Conservation (phyloP, 30 jellyfish, hydroid and myxozoan genomes). For the Cassiopea andromeda region DNA sequence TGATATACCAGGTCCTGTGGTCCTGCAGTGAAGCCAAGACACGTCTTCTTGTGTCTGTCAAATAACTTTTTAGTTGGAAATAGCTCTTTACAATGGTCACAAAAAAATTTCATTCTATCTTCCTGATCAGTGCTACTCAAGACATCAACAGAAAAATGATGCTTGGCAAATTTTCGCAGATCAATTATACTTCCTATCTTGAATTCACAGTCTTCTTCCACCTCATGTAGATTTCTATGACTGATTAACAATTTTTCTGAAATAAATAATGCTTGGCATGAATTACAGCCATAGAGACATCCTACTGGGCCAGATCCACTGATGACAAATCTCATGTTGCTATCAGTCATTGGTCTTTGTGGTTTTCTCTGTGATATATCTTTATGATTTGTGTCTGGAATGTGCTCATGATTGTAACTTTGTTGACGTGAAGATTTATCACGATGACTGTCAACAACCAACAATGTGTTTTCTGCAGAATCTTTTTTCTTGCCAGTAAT, state of each 20-base stretch:
- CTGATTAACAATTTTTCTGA: slow-evolving; percentile 19
- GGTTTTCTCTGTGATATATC: neutral
- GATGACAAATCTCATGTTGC: slow-evolving; percentile 5
- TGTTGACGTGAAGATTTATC: neutral
- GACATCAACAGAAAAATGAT: neutral
- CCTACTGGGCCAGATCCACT: slow-evolving; percentile 51
- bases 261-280: slow-evolving; percentile 47
- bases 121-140: too few species aligned
- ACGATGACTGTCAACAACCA: neutral
- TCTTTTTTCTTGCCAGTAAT: too few species aligned
- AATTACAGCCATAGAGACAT: slow-evolving; percentile 35
- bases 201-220: neutral
- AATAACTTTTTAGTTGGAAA: neutral
- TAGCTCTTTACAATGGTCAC: slow-evolving; percentile 14
- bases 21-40: neutral
- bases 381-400: neutral
- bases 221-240: slow-evolving; percentile 27
- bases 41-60: slow-evolving; percentile 8
- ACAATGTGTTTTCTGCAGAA: too few species aligned
- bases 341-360: neutral
- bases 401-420: neutral
- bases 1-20: neutral
- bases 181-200: slow-evolving; percentile 38
- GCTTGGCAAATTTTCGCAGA: slow-evolving; percentile 31
- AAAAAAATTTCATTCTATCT: neutral